phyloP scores from a whole-genome alignment of 2,797 vertebrate species.

The Spheniscus humboldti region DNA sequence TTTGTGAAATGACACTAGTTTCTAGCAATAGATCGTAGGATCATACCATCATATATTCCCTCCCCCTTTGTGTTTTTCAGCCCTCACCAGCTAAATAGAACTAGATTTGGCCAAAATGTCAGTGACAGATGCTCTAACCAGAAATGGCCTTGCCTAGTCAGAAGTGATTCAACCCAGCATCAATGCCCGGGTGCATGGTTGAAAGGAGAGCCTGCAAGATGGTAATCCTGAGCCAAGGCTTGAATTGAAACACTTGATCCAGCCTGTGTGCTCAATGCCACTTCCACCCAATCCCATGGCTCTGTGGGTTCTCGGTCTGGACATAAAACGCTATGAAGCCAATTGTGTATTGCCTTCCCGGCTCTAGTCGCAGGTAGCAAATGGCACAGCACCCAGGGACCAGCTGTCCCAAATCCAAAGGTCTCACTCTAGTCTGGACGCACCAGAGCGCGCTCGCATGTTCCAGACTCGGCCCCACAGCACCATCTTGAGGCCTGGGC shows the following conservation, averaged over 20 bases:
- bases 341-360: accelerated
- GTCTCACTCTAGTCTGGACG: neutral
- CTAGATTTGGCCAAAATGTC: neutral
- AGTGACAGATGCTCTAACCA: neutral
- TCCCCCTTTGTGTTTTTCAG: neutral
- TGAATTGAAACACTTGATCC: accelerated
- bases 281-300: neutral
- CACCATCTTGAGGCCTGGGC: neutral
- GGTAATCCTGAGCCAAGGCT: neutral
- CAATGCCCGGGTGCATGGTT: accelerated
- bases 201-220: neutral
- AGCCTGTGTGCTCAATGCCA: accelerated
- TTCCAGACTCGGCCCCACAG: neutral
- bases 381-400: neutral
- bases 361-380: neutral
- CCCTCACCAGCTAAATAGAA: neutral
- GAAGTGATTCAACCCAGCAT: neutral
- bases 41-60: neutral
- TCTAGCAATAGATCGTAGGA: neutral
- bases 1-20: neutral
- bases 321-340: neutral
- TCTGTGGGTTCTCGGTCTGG: neutral
- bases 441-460: accelerated
- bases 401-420: neutral
- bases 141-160: neutral